Percentiles rank a stretch among this genome's conserved stretches.
Evolutionary conservation across 2,888 invertebrate species (phyloP).

Genomic region (Phengaris alcon): DNA sequence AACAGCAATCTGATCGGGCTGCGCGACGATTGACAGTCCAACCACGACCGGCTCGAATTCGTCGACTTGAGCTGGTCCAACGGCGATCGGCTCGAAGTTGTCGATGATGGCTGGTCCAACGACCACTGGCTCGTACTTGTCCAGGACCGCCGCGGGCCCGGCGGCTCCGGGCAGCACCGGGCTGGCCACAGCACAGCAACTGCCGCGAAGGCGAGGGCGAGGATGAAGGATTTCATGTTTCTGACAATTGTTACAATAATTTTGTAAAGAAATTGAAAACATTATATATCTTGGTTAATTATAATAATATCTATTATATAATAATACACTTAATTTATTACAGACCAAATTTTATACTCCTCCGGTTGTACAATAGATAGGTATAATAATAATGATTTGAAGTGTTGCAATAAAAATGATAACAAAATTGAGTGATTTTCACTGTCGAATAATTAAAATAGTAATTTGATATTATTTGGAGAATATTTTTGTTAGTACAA

Average conservation of each 20-base stretch:
- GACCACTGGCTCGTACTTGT: slow-evolving; percentile 26
- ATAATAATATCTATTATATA: too few relatives aligned
- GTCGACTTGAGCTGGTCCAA: background rate
- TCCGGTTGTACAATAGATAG: too few relatives aligned
- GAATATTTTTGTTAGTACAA: too few relatives aligned
- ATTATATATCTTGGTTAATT: too few relatives aligned
- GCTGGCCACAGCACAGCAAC: slow-evolving; percentile 35
- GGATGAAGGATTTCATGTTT: slow-evolving; percentile 39
- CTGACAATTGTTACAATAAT: background rate
- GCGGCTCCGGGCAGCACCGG: slow-evolving; percentile 32
- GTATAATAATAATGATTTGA: too few relatives aligned
- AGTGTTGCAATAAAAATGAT: too few relatives aligned
- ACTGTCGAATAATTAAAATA: too few relatives aligned
- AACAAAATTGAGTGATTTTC: too few relatives aligned
- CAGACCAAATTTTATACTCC: too few relatives aligned
- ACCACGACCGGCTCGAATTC: slow-evolving; percentile 30
- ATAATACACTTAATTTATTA: too few relatives aligned
- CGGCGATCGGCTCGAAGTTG: background rate
- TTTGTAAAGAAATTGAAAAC: too few relatives aligned
- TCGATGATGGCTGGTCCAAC: slow-evolving; percentile 29
- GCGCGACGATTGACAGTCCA: slow-evolving; percentile 34
- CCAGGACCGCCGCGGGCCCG: slow-evolving; percentile 25
- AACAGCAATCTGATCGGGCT: slow-evolving; percentile 27
- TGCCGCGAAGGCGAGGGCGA: slow-evolving; percentile 37
- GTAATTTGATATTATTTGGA: too few relatives aligned